These are phyloP conservation scores for Branchellion lobata DNA, from an alignment of 2,888 invertebrate genomes.

Conservation along the genomic window DNA sequence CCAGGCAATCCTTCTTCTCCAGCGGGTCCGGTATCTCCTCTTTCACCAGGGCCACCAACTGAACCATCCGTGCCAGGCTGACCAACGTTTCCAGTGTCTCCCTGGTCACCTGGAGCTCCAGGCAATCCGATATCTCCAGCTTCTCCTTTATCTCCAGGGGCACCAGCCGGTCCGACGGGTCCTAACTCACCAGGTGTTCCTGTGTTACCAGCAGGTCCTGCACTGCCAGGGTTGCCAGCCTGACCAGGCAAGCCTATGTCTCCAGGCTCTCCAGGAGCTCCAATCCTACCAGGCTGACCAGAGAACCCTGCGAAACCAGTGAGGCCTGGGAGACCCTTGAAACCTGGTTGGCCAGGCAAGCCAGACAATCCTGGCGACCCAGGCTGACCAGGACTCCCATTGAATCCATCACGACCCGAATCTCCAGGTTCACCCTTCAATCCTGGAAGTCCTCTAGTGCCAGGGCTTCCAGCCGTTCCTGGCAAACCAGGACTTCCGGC, in stretches of 20 bases:
- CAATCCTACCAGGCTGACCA: not conserved
- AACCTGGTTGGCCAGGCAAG: not conserved
- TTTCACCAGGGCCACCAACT: not conserved
- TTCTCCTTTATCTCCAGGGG: slow-evolving; percentile 4
- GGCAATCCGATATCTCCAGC: not conserved
- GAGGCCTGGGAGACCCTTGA: not conserved
- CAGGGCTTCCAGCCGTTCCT: slow-evolving; percentile 1
- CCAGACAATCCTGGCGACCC: not conserved
- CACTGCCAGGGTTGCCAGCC: not conserved
- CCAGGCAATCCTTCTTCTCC: slow-evolving; percentile 42
- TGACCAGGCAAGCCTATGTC: slow-evolving; percentile 9
- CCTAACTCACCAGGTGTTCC: not conserved
- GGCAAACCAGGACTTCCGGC: not conserved
- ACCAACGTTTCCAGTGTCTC: slow-evolving; percentile 6
- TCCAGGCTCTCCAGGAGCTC: not conserved
- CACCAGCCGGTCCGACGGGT: not conserved
- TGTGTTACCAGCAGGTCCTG: not conserved
- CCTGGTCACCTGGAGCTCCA: not conserved
- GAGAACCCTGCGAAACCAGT: not conserved
- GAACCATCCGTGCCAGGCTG: not conserved
- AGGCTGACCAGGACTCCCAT: slow-evolving; percentile 16
- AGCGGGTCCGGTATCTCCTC: slow-evolving; percentile 18
- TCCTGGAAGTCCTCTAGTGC: not conserved
- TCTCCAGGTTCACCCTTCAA: slow-evolving; percentile 4
- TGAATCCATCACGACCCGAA: not conserved